A percentile compares a stretch with the other conserved stretches of the same genome.
These are phyloP conservation scores for Ptilodon capucinus DNA, from an alignment of 2,888 invertebrate genomes.

Conservation along the genomic window DNA sequence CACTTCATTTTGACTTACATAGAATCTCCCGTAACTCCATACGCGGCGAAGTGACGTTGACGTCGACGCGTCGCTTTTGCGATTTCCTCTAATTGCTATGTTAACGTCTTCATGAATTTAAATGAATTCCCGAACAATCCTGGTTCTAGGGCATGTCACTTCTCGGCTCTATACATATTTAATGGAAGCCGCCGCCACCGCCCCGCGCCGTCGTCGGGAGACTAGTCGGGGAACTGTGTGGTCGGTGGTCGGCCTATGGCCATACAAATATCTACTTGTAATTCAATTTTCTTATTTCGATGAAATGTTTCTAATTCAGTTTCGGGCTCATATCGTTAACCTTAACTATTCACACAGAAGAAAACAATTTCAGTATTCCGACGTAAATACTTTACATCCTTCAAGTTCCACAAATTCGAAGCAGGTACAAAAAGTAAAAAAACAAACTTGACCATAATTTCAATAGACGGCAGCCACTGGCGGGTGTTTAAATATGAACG, in stretches of 20 bases:
- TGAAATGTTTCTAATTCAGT: not conserved
- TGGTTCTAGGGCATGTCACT: conserved; percentile 6
- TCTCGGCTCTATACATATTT: conserved; percentile 32
- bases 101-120: conserved; percentile 62
- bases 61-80: conserved; percentile 5
- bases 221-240: not conserved
- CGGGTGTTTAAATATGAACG: conserved; percentile 17
- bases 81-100: conserved; percentile 44
- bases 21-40: not conserved
- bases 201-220: conserved; percentile 3
- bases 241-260: not conserved
- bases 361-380: too few relatives aligned
- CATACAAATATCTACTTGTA: not conserved
- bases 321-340: not conserved
- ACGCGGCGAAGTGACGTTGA: not conserved
- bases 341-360: not conserved
- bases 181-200: conserved; percentile 17
- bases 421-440: conserved; percentile 12
- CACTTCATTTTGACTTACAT: not conserved
- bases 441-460: conserved; percentile 18
- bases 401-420: not conserved
- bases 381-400: not conserved
- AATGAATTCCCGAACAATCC: conserved; percentile 41
- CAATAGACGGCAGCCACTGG: conserved; percentile 7
- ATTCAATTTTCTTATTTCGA: not conserved